Conservation (phyloP, 2,888 invertebrate species). For the Polietes domitor region DNA sequence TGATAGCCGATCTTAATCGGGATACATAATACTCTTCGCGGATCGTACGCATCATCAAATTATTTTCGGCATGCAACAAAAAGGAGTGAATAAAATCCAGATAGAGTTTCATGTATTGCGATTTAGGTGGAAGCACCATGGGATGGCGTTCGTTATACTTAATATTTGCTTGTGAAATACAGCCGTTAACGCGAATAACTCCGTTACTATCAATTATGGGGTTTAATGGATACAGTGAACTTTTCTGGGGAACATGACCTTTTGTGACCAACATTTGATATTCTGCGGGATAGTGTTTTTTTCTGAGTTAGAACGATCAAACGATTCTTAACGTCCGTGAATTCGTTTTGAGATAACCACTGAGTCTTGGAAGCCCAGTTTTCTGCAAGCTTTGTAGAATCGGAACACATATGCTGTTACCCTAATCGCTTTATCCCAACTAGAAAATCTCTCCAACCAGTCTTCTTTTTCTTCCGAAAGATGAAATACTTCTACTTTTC, state of each 20-base stretch:
- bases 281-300: background rate
- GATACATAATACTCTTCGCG: constrained; percentile 39
- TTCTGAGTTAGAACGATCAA: background rate
- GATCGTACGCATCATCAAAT: background rate
- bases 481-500: no score
- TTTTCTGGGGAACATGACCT: background rate
- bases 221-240: background rate
- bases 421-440: no score
- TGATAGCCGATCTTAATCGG: constrained; percentile 31
- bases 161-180: background rate
- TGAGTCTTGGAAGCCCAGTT: no score
- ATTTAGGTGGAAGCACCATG: background rate
- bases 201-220: background rate
- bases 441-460: no score
- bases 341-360: background rate
- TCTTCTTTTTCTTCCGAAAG: no score
- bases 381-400: no score
- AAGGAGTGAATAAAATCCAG: background rate
- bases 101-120: background rate
- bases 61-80: constrained; percentile 5
- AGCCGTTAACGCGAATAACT: constrained; percentile 1
- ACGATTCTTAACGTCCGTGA: background rate
- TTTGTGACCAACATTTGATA: background rate
- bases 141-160: background rate
- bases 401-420: no score